A percentile compares a stretch with the other conserved stretches of the same genome.
These are phyloP conservation scores for Amiota mariae DNA, from an alignment of 2,888 invertebrate species.

Conservation along the genomic window DNA sequence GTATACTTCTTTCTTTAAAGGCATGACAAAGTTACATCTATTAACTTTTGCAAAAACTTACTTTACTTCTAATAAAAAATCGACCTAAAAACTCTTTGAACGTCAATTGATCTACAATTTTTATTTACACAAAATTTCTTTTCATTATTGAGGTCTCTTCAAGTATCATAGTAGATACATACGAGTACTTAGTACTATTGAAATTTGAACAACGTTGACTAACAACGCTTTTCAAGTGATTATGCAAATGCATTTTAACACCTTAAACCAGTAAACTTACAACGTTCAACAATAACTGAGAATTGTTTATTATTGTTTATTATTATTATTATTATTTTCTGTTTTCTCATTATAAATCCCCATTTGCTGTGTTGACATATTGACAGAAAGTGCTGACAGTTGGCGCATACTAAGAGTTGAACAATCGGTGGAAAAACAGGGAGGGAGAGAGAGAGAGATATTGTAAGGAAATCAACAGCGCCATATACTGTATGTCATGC, in stretches of 20 bases:
- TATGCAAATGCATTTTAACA: conserved; percentile 72
- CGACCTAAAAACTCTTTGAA: no score
- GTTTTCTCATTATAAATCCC: no score
- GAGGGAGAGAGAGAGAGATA: neutral
- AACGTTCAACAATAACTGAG: conserved; percentile 17
- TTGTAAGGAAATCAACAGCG: neutral
- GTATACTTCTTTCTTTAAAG: no score
- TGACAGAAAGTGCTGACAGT: conserved; percentile 30
- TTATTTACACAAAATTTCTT: no score
- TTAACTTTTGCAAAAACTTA: no score
- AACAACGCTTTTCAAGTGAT: conserved; percentile 57
- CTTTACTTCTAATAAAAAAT: no score
- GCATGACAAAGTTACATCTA: no score
- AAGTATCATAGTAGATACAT: no score
- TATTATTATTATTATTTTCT: conserved; percentile 6
- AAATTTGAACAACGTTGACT: conserved; percentile 45
- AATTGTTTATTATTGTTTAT: conserved; percentile 8
- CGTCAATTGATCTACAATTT: no score
- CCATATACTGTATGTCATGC: no score
- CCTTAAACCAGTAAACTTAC: conserved; percentile 49
- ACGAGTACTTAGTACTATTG: neutral
- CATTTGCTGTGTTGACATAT: neutral
- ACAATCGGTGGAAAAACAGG: neutral
- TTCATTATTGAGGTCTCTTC: no score
- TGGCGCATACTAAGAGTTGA: neutral